A percentile compares a stretch with the other conserved stretches of the same genome.
These are phyloP conservation scores for Sphinx pinastri DNA, from an alignment of 2,888 invertebrate genomes.

Conservation along the genomic window DNA sequence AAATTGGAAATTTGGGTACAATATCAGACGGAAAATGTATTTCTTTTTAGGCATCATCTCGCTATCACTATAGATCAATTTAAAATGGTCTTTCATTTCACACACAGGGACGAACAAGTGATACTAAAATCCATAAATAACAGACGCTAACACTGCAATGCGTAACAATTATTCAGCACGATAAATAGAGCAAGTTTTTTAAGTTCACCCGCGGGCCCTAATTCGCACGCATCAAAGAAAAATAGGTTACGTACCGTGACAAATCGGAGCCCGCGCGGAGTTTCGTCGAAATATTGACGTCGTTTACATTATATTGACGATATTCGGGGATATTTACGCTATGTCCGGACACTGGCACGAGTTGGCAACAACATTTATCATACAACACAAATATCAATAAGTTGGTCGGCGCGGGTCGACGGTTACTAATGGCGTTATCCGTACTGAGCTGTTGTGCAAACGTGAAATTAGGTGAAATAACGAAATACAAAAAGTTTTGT, in stretches of 20 bases:
- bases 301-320: conserved; percentile 43
- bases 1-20: too few relatives aligned
- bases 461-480: conserved; percentile 38
- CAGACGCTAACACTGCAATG: conserved; percentile 16
- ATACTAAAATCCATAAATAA: background rate
- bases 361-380: conserved; percentile 67
- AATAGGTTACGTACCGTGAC: conserved; percentile 42
- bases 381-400: conserved; percentile 73
- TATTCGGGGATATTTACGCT: conserved; percentile 48
- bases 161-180: conserved; percentile 19
- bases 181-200: conserved; percentile 31
- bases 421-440: conserved; percentile 64
- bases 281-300: conserved; percentile 49
- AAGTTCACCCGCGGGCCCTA: conserved; percentile 7
- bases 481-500: conserved; percentile 13
- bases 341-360: conserved; percentile 50
- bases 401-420: conserved; percentile 55
- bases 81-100: background rate
- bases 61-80: background rate
- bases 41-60: too few relatives aligned
- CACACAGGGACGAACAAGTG: background rate
- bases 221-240: conserved; percentile 36
- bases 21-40: too few relatives aligned
- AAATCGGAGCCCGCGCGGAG: conserved; percentile 41
- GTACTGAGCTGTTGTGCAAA: conserved; percentile 35